These are phyloP conservation scores for Ophonus ardosiacus DNA, from an alignment of 2,888 invertebrate genomes.

Conservation along the genomic window DNA sequence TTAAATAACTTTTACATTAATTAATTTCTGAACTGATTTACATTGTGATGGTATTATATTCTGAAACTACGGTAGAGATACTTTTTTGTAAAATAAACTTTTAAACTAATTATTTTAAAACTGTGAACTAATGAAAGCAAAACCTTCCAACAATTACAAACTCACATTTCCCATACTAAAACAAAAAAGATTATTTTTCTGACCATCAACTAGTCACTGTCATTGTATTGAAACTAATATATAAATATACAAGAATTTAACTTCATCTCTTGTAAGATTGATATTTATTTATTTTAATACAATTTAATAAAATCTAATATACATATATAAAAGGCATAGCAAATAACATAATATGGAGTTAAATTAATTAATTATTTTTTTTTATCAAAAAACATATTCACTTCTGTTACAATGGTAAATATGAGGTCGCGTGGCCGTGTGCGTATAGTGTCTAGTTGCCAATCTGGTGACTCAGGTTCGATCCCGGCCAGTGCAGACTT, in stretches of 20 bases:
- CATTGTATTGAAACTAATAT: neutral
- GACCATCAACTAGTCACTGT: neutral
- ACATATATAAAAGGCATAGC: no score
- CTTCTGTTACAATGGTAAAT: no score
- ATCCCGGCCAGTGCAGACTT: no score
- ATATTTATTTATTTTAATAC: no score
- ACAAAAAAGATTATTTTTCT: neutral
- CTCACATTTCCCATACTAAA: neutral
- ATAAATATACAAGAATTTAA: neutral
- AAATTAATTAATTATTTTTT: no score
- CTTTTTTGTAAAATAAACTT: slow-evolving; percentile 7
- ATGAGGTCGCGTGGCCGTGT: no score
- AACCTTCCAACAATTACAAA: neutral
- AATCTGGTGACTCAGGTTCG: no score
- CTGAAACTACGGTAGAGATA: neutral
- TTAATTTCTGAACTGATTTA: slow-evolving; percentile 24
- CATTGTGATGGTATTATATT: neutral
- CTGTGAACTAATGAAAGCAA: neutral
- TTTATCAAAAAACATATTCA: no score
- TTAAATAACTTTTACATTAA: slow-evolving; percentile 35
- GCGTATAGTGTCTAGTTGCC: no score
- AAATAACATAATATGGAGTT: no score
- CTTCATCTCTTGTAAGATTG: no score
- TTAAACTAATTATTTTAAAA: slow-evolving; percentile 23
- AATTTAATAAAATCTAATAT: no score